Conservation (phyloP, 2,888 invertebrate genomes). For the Phaonia tiefii region DNA sequence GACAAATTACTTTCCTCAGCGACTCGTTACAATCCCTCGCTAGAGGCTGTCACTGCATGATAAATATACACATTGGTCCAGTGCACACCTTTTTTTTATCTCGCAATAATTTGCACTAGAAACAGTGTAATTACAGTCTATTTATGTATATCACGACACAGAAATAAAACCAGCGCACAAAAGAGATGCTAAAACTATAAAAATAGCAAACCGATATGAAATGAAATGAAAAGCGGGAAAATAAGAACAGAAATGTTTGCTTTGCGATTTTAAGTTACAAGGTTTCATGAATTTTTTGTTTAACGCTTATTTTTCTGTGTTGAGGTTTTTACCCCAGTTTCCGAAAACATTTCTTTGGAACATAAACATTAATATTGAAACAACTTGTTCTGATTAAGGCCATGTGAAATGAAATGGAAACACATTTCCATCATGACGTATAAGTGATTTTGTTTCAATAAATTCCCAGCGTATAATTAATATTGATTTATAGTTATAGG, state of each 20-base stretch:
- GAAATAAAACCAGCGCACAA: slow-evolving; percentile 39
- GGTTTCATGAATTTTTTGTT: slow-evolving; percentile 53
- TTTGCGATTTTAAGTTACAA: slow-evolving; percentile 58
- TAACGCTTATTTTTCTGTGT: slow-evolving; percentile 17
- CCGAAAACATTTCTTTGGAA: slow-evolving; percentile 37
- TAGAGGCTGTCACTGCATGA: no score
- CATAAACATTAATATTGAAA: slow-evolving; percentile 40
- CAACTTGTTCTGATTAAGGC: no score
- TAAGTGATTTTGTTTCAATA: no score
- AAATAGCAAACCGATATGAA: slow-evolving; percentile 39
- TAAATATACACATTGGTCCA: no score
- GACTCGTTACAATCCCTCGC: no score
- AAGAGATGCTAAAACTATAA: slow-evolving; percentile 50
- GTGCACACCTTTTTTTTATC: no score
- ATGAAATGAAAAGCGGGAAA: slow-evolving; percentile 35
- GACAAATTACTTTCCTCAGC: no score
- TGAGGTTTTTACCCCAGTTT: neutral
- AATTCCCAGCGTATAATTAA: no score
- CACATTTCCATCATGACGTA: no score
- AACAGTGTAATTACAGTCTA: slow-evolving; percentile 52
- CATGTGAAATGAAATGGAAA: no score
- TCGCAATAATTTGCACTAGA: no score
- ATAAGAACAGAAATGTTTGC: slow-evolving; percentile 41
- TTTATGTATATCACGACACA: slow-evolving; percentile 35
- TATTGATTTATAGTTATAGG: no score